Conservation (phyloP, 2,797 vertebrate species). For the Serranus cabrilla region DNA sequence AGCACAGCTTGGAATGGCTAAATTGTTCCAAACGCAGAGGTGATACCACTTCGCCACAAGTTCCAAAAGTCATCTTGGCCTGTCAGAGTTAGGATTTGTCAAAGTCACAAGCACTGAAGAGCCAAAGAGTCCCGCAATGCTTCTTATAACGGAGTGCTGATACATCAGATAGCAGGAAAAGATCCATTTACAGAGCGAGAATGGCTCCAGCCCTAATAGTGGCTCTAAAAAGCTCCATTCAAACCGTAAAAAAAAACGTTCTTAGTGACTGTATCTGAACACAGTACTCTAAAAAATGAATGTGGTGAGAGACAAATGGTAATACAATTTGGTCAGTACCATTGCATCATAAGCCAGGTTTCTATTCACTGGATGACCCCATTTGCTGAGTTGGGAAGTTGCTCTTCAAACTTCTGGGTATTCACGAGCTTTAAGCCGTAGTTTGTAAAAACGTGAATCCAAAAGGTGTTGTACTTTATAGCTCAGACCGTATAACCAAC, state of each 20-base stretch:
- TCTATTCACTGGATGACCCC: not conserved
- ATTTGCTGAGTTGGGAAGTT: too few species aligned
- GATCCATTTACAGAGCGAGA: slow-evolving; percentile 4
- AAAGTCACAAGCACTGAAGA: slow-evolving; percentile 42
- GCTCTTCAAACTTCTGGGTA: too few species aligned
- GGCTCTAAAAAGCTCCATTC: slow-evolving; percentile 9
- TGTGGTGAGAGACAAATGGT: not conserved
- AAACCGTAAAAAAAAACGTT: not conserved
- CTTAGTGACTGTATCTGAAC: not conserved
- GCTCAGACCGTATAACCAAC: too few species aligned
- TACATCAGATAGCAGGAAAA: slow-evolving; percentile 20
- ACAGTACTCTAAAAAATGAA: not conserved
- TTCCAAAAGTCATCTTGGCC: slow-evolving; percentile 40
- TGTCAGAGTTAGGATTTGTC: slow-evolving; percentile 44
- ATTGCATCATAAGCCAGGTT: not conserved
- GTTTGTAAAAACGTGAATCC: too few species aligned
- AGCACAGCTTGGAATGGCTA: slow-evolving; percentile 38
- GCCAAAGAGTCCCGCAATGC: slow-evolving; percentile 22
- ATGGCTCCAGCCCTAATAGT: not conserved
- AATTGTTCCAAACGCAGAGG: slow-evolving; percentile 45
- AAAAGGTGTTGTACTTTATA: too few species aligned
- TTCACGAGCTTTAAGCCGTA: too few species aligned
- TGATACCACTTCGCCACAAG: slow-evolving; percentile 18
- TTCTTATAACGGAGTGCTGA: slow-evolving; percentile 18
- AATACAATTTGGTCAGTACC: not conserved